Evolutionary conservation across 2,888 invertebrate genomes (phyloP).

Genomic region (Liopterus haemorrhoidalis): DNA sequence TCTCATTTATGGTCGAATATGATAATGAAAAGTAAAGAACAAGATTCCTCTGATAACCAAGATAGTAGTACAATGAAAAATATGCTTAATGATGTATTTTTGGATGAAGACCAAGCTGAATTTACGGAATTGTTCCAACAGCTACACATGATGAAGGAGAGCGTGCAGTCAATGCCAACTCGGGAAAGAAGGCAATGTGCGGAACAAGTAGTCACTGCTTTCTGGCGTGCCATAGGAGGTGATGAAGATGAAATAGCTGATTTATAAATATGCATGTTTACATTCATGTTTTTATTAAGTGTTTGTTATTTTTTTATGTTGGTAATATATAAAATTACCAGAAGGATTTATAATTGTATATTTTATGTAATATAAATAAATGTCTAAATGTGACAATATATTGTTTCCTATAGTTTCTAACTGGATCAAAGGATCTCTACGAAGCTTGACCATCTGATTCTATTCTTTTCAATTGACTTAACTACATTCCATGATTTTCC

Average conservation of each 20-base stretch:
- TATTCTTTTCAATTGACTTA: too few relatives aligned
- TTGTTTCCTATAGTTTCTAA: too few relatives aligned
- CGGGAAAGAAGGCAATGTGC: conserved; percentile 62
- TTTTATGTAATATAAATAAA: too few relatives aligned
- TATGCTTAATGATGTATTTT: conserved; percentile 18
- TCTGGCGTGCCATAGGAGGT: conserved; percentile 70
- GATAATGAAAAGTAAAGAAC: conserved; percentile 47
- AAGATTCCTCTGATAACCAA: conserved; percentile 12
- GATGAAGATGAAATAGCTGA: conserved; percentile 62
- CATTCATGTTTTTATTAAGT: too few relatives aligned
- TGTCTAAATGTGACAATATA: too few relatives aligned
- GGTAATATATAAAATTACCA: too few relatives aligned
- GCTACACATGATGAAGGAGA: conserved; percentile 61
- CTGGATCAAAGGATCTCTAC: too few relatives aligned
- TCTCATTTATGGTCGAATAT: conserved; percentile 70
- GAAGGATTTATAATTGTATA: too few relatives aligned
- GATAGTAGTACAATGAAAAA: conserved; percentile 14
- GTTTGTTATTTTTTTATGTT: too few relatives aligned
- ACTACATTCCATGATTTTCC: too few relatives aligned
- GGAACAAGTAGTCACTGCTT: conserved; percentile 65
- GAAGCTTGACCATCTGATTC: too few relatives aligned
- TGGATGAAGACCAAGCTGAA: conserved; percentile 40
- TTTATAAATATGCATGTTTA: conserved; percentile 40
- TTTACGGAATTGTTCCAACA: conserved; percentile 62
- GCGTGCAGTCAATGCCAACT: conserved; percentile 55